Evolutionary conservation across 1,140 invertebrate genomes (phyloP).

Genomic region (Drosophila eugracilis): DNA sequence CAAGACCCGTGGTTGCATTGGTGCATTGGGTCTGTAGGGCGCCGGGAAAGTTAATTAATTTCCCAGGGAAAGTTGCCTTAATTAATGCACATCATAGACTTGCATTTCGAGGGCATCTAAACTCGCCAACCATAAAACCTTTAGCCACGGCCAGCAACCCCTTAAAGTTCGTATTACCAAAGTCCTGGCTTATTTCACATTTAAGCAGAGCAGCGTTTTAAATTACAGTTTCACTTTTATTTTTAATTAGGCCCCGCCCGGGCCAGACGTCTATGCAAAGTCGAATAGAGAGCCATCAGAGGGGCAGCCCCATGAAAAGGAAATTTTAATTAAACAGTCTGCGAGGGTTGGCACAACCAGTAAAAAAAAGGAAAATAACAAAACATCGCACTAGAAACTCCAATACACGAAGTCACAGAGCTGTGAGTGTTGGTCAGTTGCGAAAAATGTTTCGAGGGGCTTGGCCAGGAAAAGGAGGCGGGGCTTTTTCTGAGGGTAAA

Average conservation of each 20-base stretch:
- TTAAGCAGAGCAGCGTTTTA: constrained; percentile 26
- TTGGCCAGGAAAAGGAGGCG: constrained; percentile 43
- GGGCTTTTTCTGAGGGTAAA: constrained; percentile 25
- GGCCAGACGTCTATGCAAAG: constrained; percentile 49
- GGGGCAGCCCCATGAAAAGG: constrained; percentile 34
- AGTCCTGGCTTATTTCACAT: constrained; percentile 29
- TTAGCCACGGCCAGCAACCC: constrained; percentile 20
- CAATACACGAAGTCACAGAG: constrained; percentile 4
- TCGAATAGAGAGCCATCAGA: constrained; percentile 34
- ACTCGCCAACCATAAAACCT: constrained; percentile 12
- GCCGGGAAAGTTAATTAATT: constrained; percentile 63
- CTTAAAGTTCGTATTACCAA: constrained; percentile 41
- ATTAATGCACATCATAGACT: constrained; percentile 57
- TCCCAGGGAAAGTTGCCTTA: constrained; percentile 51
- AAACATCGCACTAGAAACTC: constrained; percentile 20
- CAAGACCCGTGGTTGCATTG: constrained; percentile 7
- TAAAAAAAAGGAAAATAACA: constrained; percentile 10
- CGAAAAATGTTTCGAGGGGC: constrained; percentile 34
- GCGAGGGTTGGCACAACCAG: constrained; percentile 20
- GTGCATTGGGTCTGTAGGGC: constrained; percentile 62
- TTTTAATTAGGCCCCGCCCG: constrained; percentile 50
- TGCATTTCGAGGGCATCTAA: constrained; percentile 18
- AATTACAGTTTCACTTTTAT: constrained; percentile 62
- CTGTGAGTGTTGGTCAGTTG: constrained; percentile 38
- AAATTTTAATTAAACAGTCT: constrained; percentile 65